Evolutionary conservation across 2,888 invertebrate genomes (phyloP).

Genomic region (Geophilus truncorum): DNA sequence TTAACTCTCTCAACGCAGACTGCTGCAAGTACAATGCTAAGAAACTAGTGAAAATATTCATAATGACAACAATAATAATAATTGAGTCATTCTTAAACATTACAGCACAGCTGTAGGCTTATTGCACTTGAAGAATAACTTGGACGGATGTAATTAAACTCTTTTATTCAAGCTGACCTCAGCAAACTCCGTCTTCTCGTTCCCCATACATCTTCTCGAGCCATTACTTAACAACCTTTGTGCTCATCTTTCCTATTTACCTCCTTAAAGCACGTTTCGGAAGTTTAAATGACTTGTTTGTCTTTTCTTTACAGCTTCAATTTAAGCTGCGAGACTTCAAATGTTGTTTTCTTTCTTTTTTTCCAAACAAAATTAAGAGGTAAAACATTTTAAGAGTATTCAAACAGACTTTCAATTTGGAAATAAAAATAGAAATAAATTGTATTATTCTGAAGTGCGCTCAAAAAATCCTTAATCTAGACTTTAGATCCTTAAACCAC

Average conservation of each 20-base stretch:
- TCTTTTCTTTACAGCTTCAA: neutral
- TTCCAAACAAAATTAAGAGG: too few species aligned
- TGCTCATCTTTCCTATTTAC: neutral
- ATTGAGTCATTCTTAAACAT: neutral
- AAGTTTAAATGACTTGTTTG: neutral
- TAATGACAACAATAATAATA: neutral
- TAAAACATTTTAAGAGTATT: too few species aligned
- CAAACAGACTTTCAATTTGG: too few species aligned
- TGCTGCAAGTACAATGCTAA: neutral
- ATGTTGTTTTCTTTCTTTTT: too few species aligned
- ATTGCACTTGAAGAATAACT: neutral
- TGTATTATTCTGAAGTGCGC: too few species aligned
- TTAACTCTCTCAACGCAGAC: too few species aligned
- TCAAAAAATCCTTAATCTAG: too few species aligned
- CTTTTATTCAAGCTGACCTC: neutral
- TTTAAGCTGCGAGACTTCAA: neutral
- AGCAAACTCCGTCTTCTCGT: neutral
- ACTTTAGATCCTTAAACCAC: too few species aligned
- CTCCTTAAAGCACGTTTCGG: neutral
- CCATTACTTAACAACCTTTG: neutral
- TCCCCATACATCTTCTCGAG: neutral
- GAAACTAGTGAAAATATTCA: neutral
- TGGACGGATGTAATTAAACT: too few species aligned
- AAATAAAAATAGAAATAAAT: too few species aligned
- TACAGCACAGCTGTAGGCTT: neutral